Percentiles rank a stretch among this genome's conserved stretches.
Conservation (phyloP, 2,888 invertebrate species). For the Eupeodes luniger region DNA sequence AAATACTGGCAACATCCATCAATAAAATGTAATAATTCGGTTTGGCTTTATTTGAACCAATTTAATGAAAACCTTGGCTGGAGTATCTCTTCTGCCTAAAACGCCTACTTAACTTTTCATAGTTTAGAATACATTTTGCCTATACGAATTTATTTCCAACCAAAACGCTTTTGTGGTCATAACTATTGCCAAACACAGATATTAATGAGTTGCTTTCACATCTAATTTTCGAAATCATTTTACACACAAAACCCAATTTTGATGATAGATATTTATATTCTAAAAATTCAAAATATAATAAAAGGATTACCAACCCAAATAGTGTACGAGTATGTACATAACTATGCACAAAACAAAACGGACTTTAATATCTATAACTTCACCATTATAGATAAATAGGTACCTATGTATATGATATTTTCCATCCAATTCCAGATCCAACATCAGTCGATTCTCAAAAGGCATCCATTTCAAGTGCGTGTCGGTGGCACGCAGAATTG, state of each 20-base stretch:
- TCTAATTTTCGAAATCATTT: constrained; percentile 6
- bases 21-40: no score
- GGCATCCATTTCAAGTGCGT: constrained; percentile 35
- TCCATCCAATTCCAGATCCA: no score
- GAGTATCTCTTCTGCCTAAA: no score
- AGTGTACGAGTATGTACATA: neutral
- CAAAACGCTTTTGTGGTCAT: no score
- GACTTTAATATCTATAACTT: neutral
- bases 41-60: no score
- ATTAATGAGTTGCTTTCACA: constrained; percentile 18
- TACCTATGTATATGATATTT: no score
- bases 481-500: constrained; percentile 22
- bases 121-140: no score
- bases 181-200: neutral
- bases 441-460: neutral
- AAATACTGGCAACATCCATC: constrained; percentile 14
- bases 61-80: no score
- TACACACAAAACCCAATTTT: constrained; percentile 22
- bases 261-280: constrained; percentile 18
- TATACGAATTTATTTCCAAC: no score
- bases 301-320: constrained; percentile 22
- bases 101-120: no score
- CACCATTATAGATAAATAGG: no score
- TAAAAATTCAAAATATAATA: constrained; percentile 28
- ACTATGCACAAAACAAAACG: neutral